These are phyloP conservation scores for Euborellia annulipes DNA, from an alignment of 1,140 invertebrate genomes.

Conservation along the genomic window DNA sequence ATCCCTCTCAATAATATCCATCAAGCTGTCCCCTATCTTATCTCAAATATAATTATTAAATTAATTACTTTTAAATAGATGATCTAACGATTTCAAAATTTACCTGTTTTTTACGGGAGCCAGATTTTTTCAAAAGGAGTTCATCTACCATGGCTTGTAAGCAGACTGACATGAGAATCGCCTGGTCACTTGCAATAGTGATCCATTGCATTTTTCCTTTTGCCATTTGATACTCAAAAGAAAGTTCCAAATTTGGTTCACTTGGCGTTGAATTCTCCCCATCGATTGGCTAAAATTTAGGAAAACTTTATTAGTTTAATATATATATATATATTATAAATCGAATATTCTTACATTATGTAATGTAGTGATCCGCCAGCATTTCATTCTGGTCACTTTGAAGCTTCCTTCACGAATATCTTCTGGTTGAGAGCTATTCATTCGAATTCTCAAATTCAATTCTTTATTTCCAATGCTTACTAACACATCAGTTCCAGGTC, in stretches of 20 bases:
- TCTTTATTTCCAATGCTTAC: constrained; percentile 64
- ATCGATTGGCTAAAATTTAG: not conserved
- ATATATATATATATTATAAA: not conserved
- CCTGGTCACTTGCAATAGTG: constrained; percentile 73
- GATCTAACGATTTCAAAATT: too few species aligned
- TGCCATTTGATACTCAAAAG: constrained; percentile 91
- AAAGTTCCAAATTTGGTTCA: constrained; percentile 50
- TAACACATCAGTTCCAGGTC: constrained; percentile 42
- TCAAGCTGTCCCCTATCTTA: too few species aligned
- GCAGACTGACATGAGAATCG: constrained; percentile 88
- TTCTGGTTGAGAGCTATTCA: constrained; percentile 27
- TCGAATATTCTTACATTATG: constrained; percentile 51
- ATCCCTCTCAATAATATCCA: too few species aligned
- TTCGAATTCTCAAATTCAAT: constrained; percentile 43
- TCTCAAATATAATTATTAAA: too few species aligned
- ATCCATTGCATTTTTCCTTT: constrained; percentile 88
- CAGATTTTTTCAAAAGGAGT: constrained; percentile 64
- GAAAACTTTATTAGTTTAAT: constrained; percentile 7
- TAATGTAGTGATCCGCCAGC: constrained; percentile 86
- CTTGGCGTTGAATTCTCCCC: too few species aligned
- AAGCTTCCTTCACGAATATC: constrained; percentile 62
- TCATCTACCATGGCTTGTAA: constrained; percentile 92
- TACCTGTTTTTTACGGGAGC: constrained; percentile 28
- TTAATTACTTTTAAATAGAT: too few species aligned
- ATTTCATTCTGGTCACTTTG: constrained; percentile 87